Evolutionary conservation across 2,797 vertebrate species (phyloP).

Genomic region (Coracias cyanogaster): DNA sequence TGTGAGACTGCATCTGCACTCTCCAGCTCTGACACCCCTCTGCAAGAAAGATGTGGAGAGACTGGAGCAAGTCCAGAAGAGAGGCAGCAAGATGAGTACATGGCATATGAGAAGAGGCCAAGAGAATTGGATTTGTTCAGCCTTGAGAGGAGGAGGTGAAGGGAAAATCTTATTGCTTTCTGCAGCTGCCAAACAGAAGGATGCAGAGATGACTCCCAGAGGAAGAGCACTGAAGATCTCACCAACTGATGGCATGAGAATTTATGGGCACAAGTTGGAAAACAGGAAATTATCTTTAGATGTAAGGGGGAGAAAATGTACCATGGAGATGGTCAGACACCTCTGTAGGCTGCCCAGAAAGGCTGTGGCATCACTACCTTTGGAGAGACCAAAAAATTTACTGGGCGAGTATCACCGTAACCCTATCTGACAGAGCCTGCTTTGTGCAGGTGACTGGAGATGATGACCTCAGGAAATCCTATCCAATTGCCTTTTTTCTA

Average conservation of each 20-base stretch:
- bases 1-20: neutral
- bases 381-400: neutral
- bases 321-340: rapidly evolving
- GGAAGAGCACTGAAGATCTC: neutral
- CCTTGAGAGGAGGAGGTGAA: neutral
- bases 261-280: neutral
- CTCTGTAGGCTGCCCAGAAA: neutral
- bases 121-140: neutral
- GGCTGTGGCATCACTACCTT: neutral
- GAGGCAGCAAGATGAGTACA: neutral
- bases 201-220: neutral
- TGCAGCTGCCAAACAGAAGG: neutral
- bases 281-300: neutral
- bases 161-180: neutral
- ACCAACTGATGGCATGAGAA: neutral
- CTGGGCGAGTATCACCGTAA: neutral
- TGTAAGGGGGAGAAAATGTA: rapidly evolving
- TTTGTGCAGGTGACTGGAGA: neutral
- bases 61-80: neutral
- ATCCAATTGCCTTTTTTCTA: neutral
- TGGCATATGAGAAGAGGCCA: neutral
- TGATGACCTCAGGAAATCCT: neutral
- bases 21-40: neutral
- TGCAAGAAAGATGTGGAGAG: neutral
- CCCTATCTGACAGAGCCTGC: neutral